A percentile compares a stretch with the other conserved stretches of the same genome.
phyloP scores from a whole-genome alignment of 2,113 vertebrate species.

The Acanthisitta chloris region DNA sequence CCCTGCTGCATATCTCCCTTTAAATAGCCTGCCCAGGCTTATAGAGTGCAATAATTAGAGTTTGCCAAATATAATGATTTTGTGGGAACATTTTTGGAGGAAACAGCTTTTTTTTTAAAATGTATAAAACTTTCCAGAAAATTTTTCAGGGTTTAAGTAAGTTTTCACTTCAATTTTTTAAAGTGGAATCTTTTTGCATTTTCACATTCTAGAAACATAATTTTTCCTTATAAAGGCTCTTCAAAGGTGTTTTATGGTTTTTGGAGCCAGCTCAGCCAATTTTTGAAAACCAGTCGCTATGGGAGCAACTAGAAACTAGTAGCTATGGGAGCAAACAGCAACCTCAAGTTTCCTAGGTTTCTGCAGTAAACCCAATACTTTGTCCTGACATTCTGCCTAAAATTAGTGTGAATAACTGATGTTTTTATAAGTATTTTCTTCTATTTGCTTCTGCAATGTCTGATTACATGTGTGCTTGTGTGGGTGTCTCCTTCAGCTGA shows the following conservation, averaged over 20 bases:
- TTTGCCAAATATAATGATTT: not conserved
- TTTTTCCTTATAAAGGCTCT: not conserved
- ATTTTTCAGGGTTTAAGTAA: not conserved
- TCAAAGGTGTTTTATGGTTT: not conserved
- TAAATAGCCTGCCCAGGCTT: not conserved
- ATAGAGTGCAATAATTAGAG: not conserved
- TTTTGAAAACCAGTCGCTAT: not conserved
- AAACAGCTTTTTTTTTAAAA: not conserved
- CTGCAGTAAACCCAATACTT: not conserved
- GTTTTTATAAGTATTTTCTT: not conserved
- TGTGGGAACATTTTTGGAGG: not conserved
- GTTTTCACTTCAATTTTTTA: not conserved
- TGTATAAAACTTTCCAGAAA: not conserved
- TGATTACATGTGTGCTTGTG: not conserved
- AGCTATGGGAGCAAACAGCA: not conserved
- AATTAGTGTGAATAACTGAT: not conserved
- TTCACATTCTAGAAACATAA: not conserved
- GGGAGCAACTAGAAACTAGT: not conserved
- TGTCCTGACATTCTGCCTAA: not conserved
- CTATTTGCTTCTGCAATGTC: not conserved
- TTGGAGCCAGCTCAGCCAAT: not conserved
- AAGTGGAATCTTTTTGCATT: not conserved
- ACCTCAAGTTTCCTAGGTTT: not conserved
- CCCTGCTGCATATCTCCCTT: not conserved
- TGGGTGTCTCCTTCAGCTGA: not conserved